Conservation (phyloP, 2,113 vertebrate species). For the Cairina moschata region DNA sequence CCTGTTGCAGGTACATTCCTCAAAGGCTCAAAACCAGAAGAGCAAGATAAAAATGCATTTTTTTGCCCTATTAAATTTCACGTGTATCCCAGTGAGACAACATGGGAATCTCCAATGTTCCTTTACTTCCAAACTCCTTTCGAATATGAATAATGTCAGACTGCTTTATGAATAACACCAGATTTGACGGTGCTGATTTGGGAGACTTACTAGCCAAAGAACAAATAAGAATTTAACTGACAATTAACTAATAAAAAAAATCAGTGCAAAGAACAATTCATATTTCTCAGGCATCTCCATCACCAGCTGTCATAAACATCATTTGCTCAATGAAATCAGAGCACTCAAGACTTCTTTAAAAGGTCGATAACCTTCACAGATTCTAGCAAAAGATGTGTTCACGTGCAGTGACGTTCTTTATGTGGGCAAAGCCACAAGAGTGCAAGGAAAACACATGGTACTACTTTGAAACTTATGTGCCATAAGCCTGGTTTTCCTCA, state of each 20-base stretch:
- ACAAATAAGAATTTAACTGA: not conserved
- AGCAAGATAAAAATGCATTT: not conserved
- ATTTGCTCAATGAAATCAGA: not conserved
- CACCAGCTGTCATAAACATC: not conserved
- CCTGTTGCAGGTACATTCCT: rapidly evolving
- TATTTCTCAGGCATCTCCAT: not conserved
- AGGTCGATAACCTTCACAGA: not conserved
- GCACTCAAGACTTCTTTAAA: not conserved
- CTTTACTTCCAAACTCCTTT: not conserved
- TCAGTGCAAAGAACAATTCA: not conserved
- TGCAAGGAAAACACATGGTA: not conserved
- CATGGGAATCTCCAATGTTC: not conserved
- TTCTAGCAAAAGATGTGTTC: not conserved
- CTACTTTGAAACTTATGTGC: not conserved
- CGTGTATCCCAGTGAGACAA: not conserved
- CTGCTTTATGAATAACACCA: not conserved
- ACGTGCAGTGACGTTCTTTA: too few relatives aligned
- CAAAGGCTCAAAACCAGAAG: not conserved
- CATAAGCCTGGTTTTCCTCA: not conserved
- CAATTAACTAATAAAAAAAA: not conserved
- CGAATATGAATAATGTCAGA: too few relatives aligned
- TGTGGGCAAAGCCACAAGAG: not conserved
- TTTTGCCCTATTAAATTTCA: not conserved
- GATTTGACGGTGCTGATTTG: not conserved
- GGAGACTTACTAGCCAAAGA: not conserved